Base-by-base conservation (phyloP, 2,113 vertebrate species). In the Sprattus sprattus region DNA sequence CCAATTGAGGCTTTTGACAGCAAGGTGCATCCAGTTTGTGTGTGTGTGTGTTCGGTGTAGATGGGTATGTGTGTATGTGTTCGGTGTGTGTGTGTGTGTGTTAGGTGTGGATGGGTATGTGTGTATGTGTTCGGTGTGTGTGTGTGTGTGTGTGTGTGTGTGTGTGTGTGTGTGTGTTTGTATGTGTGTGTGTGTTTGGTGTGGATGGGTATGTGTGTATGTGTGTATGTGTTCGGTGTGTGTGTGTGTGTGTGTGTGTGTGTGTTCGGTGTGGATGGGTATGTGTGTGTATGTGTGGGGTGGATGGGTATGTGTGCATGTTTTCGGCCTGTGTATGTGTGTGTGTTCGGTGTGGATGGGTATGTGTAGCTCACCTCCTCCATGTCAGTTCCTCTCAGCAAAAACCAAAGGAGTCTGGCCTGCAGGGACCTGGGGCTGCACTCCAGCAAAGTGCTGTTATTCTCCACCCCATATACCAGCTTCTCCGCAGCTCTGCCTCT, bases 401-500 rank as follows among this genome's bases (percentile, higher is more conserved):
- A 89, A 90, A 97, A 94, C 98, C 98, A 99, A 85, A 96, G 94
- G 2, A 99, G 97, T 90, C 96, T 97, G 45, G 98, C 97, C 89
- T 98, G 97, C 71, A 98, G 93, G 13, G 98, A 99, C 85, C 97
- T 92, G 3, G 98, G 97, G 13, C 95, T 96, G 80, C 98, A 99
- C 89, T 99, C 97, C 67, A 99, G 90, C 83, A 99, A 95, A 18
- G 97, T 98, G 90, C 97, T 99, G 92, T 99, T 99, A 84, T 92
- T 96, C 88, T 99, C 97, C 85, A 99, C 96, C 6, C 96, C 95
- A 49, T 97, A 99, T 44, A 96, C 95, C 82, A 95, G 87, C 82
- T 89, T 92, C 87, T 97, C 96, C 85, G 96, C 95, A 4, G 94
- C 94, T 84, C 92, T 94, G 85, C 94, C 95, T 88, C 90, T 92